Conservation (phyloP, 2,888 invertebrate genomes). For the Cerastis rubricosa region DNA sequence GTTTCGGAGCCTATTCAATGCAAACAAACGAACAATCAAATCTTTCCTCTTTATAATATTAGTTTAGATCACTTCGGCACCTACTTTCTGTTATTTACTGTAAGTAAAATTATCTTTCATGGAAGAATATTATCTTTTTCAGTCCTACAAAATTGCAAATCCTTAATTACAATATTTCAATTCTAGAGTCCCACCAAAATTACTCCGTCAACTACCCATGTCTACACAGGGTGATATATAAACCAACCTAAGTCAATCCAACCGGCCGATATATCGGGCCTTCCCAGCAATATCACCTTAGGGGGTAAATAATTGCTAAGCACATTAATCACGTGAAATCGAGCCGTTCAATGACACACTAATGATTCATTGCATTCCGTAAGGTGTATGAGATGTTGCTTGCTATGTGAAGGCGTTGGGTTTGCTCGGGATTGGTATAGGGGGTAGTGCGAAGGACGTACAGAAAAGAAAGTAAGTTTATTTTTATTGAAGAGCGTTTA, state of each 20-base stretch:
- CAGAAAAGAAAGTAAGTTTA: not conserved
- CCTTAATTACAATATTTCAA: not conserved
- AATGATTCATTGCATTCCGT: conserved; percentile 73
- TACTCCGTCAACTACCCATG: not conserved
- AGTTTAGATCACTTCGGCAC: too few species aligned
- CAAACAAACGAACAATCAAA: too few species aligned
- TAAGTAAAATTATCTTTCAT: not conserved
- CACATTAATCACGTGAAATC: conserved; percentile 75
- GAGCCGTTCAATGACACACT: conserved; percentile 71
- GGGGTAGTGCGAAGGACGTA: not conserved
- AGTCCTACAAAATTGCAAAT: not conserved
- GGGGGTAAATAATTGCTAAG: conserved; percentile 74
- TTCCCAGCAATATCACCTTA: conserved; percentile 58
- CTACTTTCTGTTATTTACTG: not conserved
- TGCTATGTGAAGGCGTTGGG: not conserved
- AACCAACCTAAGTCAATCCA: conserved; percentile 35
- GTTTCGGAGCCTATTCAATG: too few species aligned
- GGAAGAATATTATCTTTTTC: not conserved
- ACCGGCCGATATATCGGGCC: conserved; percentile 46
- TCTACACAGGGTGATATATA: conserved; percentile 12
- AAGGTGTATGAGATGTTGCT: conserved; percentile 48
- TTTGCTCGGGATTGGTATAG: conserved; percentile 21
- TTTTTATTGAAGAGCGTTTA: too few species aligned
- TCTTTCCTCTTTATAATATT: too few species aligned
- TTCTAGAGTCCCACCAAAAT: conserved; percentile 4